phyloP scores from a whole-genome alignment of 1,140 invertebrate species.

The Thaumetopoea pityocampa region DNA sequence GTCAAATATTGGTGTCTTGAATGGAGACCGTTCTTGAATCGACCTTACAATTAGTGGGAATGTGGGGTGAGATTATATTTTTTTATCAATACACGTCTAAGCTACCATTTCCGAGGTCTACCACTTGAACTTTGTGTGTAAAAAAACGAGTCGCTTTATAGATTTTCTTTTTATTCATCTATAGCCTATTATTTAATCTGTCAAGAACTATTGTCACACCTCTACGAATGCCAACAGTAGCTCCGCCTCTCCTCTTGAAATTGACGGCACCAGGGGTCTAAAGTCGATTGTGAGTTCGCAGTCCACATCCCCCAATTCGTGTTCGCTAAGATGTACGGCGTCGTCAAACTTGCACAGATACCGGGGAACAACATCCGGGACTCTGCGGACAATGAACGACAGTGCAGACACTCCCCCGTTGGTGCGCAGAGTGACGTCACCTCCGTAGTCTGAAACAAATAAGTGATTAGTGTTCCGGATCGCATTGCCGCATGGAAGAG shows the following conservation, averaged over 20 bases:
- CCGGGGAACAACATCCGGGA: constrained; percentile 85
- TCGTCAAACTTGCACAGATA: constrained; percentile 85
- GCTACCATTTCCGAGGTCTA: too few relatives aligned
- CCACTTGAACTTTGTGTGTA: too few relatives aligned
- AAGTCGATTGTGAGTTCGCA: constrained; percentile 89
- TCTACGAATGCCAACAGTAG: constrained; percentile 85
- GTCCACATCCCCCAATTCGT: constrained; percentile 88
- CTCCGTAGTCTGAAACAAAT: constrained; percentile 80
- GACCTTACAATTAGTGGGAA: too few relatives aligned
- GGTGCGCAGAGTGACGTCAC: constrained; percentile 87
- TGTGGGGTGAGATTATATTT: too few relatives aligned
- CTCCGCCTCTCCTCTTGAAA: constrained; percentile 82
- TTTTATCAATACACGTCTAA: too few relatives aligned
- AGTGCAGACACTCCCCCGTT: constrained; percentile 87
- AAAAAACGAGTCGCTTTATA: too few relatives aligned
- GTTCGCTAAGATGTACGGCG: constrained; percentile 85
- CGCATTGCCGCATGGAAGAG: neutral
- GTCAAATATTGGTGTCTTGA: too few relatives aligned
- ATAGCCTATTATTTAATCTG: too few relatives aligned
- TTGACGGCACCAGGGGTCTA: constrained; percentile 79
- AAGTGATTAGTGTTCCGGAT: neutral
- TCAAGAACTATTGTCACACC: constrained; percentile 36
- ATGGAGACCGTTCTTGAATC: too few relatives aligned
- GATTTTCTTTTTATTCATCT: too few relatives aligned
- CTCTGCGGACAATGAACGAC: constrained; percentile 87